Conservation (phyloP, 2,797 vertebrate species). For the Rhynchotus rufescens region DNA sequence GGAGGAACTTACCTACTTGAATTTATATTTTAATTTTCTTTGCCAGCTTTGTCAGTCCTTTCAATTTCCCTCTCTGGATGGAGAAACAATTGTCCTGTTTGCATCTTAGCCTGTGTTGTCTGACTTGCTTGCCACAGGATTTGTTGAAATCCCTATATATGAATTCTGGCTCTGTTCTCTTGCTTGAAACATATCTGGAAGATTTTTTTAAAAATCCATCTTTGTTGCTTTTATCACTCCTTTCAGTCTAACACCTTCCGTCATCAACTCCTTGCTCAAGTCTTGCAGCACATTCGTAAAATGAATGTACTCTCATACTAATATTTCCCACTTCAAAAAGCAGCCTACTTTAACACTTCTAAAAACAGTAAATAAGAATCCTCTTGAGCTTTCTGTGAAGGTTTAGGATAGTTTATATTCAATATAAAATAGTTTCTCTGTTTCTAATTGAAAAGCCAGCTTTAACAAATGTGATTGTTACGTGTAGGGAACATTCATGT, state of each 20-base stretch:
- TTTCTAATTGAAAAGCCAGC: neutral
- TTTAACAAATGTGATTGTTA: neutral
- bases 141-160: neutral
- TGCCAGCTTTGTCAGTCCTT: neutral
- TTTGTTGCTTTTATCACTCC: neutral
- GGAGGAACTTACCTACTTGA: neutral
- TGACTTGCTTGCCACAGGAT: neutral
- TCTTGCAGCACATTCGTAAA: neutral
- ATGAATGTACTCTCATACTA: neutral
- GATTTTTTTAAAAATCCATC: neutral
- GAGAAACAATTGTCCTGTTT: neutral
- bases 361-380: neutral
- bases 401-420: neutral
- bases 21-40: neutral
- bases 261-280: neutral
- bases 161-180: neutral
- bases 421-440: neutral
- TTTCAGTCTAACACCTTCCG: neutral
- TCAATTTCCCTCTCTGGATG: neutral
- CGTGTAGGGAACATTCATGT: rapidly evolving
- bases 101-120: neutral
- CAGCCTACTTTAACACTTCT: neutral
- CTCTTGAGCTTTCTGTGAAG: neutral
- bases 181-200: neutral
- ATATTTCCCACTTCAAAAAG: neutral